Evolutionary conservation across 2,888 invertebrate genomes (phyloP), one percentile per base, ranked within the genome.

Genomic region (Emmelina monodactyla): DNA sequence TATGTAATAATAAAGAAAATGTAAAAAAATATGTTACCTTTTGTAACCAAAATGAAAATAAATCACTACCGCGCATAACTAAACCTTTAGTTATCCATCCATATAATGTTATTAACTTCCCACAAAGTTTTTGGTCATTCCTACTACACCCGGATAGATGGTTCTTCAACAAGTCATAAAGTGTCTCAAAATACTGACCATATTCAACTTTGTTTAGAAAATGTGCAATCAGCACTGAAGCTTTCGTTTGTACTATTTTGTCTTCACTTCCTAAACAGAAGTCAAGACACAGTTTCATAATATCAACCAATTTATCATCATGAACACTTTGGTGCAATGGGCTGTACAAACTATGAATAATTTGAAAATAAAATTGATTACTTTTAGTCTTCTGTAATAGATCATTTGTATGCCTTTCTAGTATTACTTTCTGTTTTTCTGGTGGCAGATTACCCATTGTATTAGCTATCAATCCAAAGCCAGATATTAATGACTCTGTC

Each of bases 191-290:
- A 22, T 55, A 62, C 38, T 62, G 56, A 1, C 72, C 73, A 33
- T 52, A 56, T 16, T 75, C 73, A 1, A 62, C 67, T 58, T 87
- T 87, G 51, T 87, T 87, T 30, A 86, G 48, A 36, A 86, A 60
- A 59, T 84, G 83, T 1, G 84, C 83, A 35, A 84, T 51, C 34
- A 85, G 55, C 41, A 73, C 65, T 49, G 78, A 80, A 0, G 82
- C 72, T 40, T 73, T 72, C 9, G 53, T 54, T 40, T 71, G 70
- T 3, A 75, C 48, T 14, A 55, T 39, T 3, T 57, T 55, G 40
- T 59, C 54, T 0, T 61, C 52, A 47, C 64, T 65, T 1, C 60
- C 48, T 28, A 82, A 47, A 25, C 78, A 62, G 7, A 79, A 32
- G 14, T 60, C 55, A 22, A 69, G 50, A 11, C 79, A 60, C 25